Evolutionary conservation across 2,888 invertebrate species (phyloP).

Genomic region (Idaea dimidiata): DNA sequence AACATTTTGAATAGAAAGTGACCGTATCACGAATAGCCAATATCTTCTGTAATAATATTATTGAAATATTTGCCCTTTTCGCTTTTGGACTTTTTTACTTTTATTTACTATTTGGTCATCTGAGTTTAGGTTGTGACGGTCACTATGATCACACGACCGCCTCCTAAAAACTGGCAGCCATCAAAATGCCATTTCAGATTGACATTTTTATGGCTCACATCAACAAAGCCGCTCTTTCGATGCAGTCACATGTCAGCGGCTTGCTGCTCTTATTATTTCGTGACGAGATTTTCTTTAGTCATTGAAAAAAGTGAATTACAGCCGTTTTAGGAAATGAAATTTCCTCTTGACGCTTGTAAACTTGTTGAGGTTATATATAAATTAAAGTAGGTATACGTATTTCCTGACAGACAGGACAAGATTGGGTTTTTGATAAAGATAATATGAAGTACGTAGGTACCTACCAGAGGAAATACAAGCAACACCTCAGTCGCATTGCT

Average conservation of each 20-base stretch:
- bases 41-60: not conserved
- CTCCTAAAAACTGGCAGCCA: not conserved
- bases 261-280: not conserved
- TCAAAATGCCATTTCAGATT: not conserved
- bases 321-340: not conserved
- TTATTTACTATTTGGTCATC: slow-evolving; percentile 1
- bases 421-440: slow-evolving; percentile 41
- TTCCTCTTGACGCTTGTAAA: not conserved
- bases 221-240: not conserved
- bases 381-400: no score
- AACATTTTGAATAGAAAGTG: slow-evolving; percentile 10
- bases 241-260: not conserved
- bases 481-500: slow-evolving; percentile 62
- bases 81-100: not conserved
- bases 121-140: not conserved
- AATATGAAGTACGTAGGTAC: slow-evolving; percentile 51
- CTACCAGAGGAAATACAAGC: slow-evolving; percentile 22
- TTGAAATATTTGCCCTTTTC: not conserved
- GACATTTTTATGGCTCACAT: not conserved
- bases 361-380: not conserved
- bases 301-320: not conserved
- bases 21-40: slow-evolving; percentile 1
- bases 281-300: not conserved
- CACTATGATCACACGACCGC: not conserved
- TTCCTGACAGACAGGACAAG: slow-evolving; percentile 14